phyloP scores from a whole-genome alignment of 2,797 vertebrate genomes.

The Coregonus ussuriensis region DNA sequence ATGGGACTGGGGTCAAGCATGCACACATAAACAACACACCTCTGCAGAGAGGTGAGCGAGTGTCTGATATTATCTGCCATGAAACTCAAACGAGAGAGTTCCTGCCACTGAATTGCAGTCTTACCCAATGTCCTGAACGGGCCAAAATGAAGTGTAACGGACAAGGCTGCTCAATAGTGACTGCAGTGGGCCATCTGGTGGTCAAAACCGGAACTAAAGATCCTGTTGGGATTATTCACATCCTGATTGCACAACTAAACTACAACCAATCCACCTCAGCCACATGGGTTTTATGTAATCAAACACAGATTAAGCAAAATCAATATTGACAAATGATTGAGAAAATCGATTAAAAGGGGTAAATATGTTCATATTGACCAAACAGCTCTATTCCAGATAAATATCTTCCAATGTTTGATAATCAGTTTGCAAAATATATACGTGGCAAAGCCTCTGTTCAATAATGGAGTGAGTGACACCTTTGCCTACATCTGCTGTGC shows the following conservation, averaged over 20 bases:
- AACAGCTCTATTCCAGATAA: too few relatives aligned
- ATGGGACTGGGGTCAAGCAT: background rate
- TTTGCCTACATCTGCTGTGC: too few relatives aligned
- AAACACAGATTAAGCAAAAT: background rate
- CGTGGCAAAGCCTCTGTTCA: too few relatives aligned
- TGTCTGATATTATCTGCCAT: background rate
- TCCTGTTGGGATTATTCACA: background rate
- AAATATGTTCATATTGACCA: background rate
- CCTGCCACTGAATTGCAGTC: background rate
- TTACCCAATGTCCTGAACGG: background rate
- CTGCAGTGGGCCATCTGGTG: background rate
- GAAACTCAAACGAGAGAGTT: background rate
- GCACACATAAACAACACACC: background rate
- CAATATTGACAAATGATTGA: background rate
- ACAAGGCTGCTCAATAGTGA: background rate
- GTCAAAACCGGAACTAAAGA: background rate
- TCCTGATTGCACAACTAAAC: background rate
- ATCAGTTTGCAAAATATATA: too few relatives aligned
- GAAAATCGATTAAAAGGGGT: background rate
- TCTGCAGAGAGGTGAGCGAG: background rate
- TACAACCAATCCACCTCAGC: background rate
- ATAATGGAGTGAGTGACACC: too few relatives aligned
- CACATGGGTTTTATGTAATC: background rate
- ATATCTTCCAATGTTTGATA: too few relatives aligned
- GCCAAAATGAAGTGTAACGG: background rate